These are phyloP conservation scores for Teleogryllus oceanicus DNA, from an alignment of 2,888 invertebrate species.

Conservation along the genomic window DNA sequence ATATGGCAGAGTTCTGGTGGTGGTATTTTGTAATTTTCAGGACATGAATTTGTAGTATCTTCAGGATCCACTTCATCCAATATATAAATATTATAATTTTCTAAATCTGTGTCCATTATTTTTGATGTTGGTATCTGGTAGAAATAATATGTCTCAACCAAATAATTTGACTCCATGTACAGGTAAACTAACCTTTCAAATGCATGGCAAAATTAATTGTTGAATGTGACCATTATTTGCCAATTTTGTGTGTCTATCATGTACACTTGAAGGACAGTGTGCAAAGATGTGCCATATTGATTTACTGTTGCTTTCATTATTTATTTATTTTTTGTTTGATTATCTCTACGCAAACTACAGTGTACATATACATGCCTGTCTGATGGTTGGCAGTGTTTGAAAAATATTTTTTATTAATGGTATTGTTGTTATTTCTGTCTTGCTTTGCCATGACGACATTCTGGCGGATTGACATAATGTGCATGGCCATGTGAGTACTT, in stretches of 20 bases:
- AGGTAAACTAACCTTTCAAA: neutral
- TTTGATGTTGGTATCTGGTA: too few relatives aligned
- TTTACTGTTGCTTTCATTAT: slow-evolving; percentile 11
- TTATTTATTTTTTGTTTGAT: neutral
- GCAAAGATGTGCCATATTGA: neutral
- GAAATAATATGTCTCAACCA: too few relatives aligned
- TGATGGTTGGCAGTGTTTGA: slow-evolving; percentile 4
- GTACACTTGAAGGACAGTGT: slow-evolving; percentile 4
- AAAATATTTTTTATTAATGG: slow-evolving; percentile 30
- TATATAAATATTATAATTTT: too few relatives aligned
- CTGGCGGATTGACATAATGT: slow-evolving; percentile 36
- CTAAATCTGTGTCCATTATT: too few relatives aligned
- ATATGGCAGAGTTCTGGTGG: too few relatives aligned
- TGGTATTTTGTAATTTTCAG: too few relatives aligned
- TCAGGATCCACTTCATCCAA: too few relatives aligned
- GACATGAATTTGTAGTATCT: too few relatives aligned
- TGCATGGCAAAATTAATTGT: neutral
- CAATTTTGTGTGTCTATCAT: slow-evolving; percentile 18
- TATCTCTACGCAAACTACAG: neutral
- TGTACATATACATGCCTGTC: slow-evolving; percentile 19
- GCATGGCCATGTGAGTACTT: slow-evolving; percentile 41
- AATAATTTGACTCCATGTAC: neutral
- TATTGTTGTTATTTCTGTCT: slow-evolving; percentile 34
- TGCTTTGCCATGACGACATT: slow-evolving; percentile 35
- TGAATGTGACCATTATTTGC: neutral